A percentile compares a stretch with the other conserved stretches of the same genome.
These are phyloP conservation scores for Elanus axillaris DNA, from an alignment of 2,113 vertebrate species.

Conservation along the genomic window DNA sequence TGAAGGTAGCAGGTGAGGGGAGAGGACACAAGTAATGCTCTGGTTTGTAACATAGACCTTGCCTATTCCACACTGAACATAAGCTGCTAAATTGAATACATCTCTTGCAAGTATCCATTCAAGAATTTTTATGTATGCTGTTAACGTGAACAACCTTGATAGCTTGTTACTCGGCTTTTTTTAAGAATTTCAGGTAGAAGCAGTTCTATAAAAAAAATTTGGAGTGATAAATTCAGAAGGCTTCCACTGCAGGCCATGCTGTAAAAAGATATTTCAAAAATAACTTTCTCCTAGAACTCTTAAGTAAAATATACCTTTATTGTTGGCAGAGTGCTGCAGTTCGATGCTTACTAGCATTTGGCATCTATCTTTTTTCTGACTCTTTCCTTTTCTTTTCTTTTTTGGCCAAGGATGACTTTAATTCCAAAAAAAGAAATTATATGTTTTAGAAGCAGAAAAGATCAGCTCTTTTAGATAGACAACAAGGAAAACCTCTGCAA, in stretches of 20 bases:
- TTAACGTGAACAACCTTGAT: not conserved
- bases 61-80: not conserved
- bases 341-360: not conserved
- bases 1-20: not conserved
- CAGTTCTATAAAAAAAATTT: not conserved
- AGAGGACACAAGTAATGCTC: not conserved
- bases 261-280: conserved; percentile 3
- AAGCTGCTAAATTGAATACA: not conserved
- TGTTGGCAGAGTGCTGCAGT: not conserved
- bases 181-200: not conserved
- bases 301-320: conserved; percentile 11
- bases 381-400: not conserved
- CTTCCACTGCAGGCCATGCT: not conserved
- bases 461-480: not conserved
- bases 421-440: not conserved
- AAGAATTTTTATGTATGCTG: not conserved
- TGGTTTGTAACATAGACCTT: not conserved
- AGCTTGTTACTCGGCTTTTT: conserved; percentile 8
- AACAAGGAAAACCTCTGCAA: not conserved
- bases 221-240: not conserved
- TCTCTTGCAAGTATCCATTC: not conserved
- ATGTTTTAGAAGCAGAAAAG: not conserved
- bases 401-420: not conserved
- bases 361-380: not conserved
- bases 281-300: not conserved